Percentiles rank a stretch among this genome's conserved stretches.
These are phyloP conservation scores for Benthosema pterotum DNA, from an alignment of 2,797 vertebrate species.

Conservation along the genomic window DNA sequence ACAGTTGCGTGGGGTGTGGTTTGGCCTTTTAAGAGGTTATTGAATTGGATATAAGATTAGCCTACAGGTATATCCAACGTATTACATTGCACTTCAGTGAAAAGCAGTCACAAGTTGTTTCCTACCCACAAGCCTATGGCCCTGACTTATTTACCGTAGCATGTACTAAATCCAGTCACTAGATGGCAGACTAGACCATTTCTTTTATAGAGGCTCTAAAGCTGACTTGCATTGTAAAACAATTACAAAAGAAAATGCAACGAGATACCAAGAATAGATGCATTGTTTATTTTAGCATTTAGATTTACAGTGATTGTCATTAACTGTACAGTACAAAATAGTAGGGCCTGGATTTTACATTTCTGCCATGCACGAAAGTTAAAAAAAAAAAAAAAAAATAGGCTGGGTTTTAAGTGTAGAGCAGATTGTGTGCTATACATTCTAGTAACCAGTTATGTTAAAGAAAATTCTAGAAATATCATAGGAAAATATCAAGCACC, in stretches of 20 bases:
- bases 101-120: too few species aligned
- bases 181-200: constrained; percentile 69
- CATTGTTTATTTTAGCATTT: constrained; percentile 85
- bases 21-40: too few species aligned
- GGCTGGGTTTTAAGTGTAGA: too few species aligned
- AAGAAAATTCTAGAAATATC: constrained; percentile 9
- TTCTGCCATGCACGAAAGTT: too few species aligned
- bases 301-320: constrained; percentile 88
- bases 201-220: too few species aligned
- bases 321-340: constrained; percentile 86
- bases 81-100: too few species aligned
- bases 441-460: constrained; percentile 26
- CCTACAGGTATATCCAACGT: too few species aligned
- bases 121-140: too few species aligned
- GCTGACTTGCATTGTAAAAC: neutral
- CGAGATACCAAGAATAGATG: constrained; percentile 69
- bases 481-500: constrained; percentile 82
- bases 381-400: too few species aligned
- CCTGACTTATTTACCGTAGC: too few species aligned
- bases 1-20: too few species aligned
- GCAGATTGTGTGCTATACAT: neutral
- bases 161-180: constrained; percentile 53
- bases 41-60: too few species aligned
- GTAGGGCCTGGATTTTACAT: constrained; percentile 16
- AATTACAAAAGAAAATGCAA: constrained; percentile 17